These are phyloP conservation scores for Sylvilagus floridanus DNA, from an alignment of 2,797 vertebrate genomes.

Conservation along the genomic window DNA sequence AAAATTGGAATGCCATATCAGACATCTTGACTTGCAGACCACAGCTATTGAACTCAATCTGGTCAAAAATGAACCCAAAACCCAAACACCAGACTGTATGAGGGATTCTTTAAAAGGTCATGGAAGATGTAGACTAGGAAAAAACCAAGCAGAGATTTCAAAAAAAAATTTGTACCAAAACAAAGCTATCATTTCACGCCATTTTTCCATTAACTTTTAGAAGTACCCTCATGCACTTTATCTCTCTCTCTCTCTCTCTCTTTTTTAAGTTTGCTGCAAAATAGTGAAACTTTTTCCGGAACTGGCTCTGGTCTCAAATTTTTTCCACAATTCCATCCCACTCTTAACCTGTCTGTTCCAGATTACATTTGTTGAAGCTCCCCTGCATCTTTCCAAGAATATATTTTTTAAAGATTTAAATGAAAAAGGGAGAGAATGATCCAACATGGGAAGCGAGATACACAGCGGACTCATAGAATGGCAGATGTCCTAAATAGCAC, in stretches of 20 bases:
- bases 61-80: neutral
- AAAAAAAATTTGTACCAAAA: no score
- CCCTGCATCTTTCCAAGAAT: neutral
- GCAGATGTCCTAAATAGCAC: no score
- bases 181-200: no score
- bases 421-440: no score
- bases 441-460: no score
- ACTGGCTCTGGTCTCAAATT: neutral
- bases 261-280: neutral
- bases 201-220: no score
- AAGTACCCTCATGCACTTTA: neutral
- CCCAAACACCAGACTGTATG: neutral
- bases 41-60: neutral
- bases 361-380: neutral
- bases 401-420: neutral
- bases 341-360: neutral
- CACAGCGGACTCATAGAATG: no score
- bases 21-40: neutral
- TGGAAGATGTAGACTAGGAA: no score
- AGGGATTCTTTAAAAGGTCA: no score
- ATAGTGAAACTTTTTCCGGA: neutral
- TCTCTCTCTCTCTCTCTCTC: neutral
- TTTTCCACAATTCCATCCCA: neutral
- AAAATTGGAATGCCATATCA: neutral
- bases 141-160: no score